Conservation (phyloP, 2,113 vertebrate genomes). For the Cyanistes caeruleus region DNA sequence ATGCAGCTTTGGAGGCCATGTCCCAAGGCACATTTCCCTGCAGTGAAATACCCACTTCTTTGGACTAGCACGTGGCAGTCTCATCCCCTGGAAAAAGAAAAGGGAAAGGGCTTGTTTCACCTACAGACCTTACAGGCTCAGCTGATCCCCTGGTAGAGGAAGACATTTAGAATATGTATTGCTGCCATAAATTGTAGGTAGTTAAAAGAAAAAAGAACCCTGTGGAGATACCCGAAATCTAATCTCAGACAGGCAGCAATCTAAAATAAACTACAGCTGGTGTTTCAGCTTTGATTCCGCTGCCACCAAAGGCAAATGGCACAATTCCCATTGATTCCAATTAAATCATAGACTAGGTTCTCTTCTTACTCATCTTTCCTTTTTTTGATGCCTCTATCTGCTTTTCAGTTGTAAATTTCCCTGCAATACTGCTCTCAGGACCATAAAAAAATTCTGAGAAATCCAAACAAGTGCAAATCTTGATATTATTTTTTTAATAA, state of each 20-base stretch:
- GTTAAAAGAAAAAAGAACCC: slow-evolving; percentile 19
- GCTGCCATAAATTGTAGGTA: not conserved
- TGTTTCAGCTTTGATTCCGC: slow-evolving; percentile 46
- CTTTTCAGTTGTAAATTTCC: not conserved
- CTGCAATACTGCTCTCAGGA: not conserved
- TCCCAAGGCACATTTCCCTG: not conserved
- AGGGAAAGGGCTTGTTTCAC: not conserved
- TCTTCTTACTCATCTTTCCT: slow-evolving; percentile 24
- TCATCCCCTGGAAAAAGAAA: not conserved
- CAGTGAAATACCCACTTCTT: not conserved
- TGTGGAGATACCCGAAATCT: slow-evolving; percentile 32
- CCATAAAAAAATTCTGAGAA: not conserved
- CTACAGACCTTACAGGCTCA: not conserved
- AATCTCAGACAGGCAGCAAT: slow-evolving; percentile 19
- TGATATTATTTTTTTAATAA: not conserved
- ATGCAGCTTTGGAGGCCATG: not conserved
- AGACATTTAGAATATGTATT: not conserved
- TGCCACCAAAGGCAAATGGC: slow-evolving; percentile 50
- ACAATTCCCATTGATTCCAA: slow-evolving; percentile 49
- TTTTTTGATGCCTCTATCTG: slow-evolving; percentile 8
- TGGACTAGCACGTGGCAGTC: not conserved
- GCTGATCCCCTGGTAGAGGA: not conserved
- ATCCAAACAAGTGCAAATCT: not conserved
- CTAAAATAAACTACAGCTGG: slow-evolving; percentile 41
- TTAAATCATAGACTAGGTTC: not conserved